Evolutionary conservation across 2,888 invertebrate species (phyloP).

Genomic region (Podotricha telesiphe): DNA sequence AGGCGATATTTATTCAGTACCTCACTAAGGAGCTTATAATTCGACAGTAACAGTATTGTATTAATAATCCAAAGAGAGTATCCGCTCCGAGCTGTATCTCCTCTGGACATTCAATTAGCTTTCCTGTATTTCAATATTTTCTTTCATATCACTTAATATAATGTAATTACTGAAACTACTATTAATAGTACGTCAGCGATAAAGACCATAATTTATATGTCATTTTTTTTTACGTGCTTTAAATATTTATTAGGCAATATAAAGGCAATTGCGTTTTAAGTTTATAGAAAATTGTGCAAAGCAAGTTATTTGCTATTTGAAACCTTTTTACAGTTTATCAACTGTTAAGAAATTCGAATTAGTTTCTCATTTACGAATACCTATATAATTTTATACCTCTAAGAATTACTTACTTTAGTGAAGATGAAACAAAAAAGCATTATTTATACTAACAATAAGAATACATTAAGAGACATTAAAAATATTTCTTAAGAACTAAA

Average conservation of each 20-base stretch:
- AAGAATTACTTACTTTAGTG: no score
- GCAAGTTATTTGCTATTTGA: constrained; percentile 37
- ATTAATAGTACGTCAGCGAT: neutral
- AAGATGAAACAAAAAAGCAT: no score
- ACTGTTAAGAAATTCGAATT: constrained; percentile 19
- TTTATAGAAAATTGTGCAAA: constrained; percentile 37
- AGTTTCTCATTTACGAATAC: neutral
- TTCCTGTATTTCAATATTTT: constrained; percentile 58
- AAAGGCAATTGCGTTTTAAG: constrained; percentile 37
- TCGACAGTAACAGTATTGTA: constrained; percentile 71
- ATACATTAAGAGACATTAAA: no score
- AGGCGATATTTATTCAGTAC: constrained; percentile 65
- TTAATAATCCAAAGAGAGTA: constrained; percentile 77
- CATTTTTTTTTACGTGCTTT: no score
- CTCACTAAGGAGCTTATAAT: constrained; percentile 78
- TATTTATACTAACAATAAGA: no score
- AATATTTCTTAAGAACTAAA: no score
- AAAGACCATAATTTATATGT: neutral
- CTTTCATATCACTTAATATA: constrained; percentile 48
- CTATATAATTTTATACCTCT: no score
- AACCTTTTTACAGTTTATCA: constrained; percentile 36
- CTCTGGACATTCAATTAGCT: constrained; percentile 68
- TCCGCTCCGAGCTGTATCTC: constrained; percentile 66
- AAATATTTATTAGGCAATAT: no score
- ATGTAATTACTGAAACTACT: neutral